Evolutionary conservation across 1,140 invertebrate genomes (phyloP).

Genomic region (Drosophila navojoa): DNA sequence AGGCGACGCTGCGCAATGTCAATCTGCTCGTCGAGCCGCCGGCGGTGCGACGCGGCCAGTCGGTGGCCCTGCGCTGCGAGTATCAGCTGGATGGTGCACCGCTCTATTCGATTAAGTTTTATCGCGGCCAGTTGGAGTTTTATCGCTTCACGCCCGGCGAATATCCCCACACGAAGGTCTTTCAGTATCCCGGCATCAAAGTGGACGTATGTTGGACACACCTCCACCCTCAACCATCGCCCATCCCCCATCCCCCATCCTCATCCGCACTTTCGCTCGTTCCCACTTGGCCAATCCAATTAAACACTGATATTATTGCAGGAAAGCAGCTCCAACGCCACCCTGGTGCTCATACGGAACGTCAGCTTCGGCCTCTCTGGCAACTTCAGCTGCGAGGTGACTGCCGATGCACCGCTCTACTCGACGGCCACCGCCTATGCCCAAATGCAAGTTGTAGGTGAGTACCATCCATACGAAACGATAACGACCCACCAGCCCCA

Average conservation of each 20-base stretch:
- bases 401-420: constrained; percentile 91
- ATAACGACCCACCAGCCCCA: background rate
- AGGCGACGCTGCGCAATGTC: constrained; percentile 84
- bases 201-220: constrained; percentile 89
- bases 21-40: constrained; percentile 85
- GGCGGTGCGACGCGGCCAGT: constrained; percentile 87
- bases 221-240: too few relatives aligned
- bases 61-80: constrained; percentile 88
- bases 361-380: constrained; percentile 90
- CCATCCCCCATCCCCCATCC: background rate
- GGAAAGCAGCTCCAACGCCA: constrained; percentile 89
- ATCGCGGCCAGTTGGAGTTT: constrained; percentile 90
- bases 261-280: background rate
- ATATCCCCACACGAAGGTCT: constrained; percentile 88
- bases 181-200: constrained; percentile 88
- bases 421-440: constrained; percentile 87
- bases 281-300: constrained; percentile 22
- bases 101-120: constrained; percentile 92
- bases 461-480: constrained; percentile 82
- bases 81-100: constrained; percentile 90
- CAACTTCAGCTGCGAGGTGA: constrained; percentile 94
- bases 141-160: constrained; percentile 90
- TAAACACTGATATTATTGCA: constrained; percentile 84
- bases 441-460: constrained; percentile 90
- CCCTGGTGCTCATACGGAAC: constrained; percentile 89